Evolutionary conservation across 1,140 invertebrate species (phyloP), one percentile per base, ranked within the genome.

Genomic region (Telenomus remus): DNA sequence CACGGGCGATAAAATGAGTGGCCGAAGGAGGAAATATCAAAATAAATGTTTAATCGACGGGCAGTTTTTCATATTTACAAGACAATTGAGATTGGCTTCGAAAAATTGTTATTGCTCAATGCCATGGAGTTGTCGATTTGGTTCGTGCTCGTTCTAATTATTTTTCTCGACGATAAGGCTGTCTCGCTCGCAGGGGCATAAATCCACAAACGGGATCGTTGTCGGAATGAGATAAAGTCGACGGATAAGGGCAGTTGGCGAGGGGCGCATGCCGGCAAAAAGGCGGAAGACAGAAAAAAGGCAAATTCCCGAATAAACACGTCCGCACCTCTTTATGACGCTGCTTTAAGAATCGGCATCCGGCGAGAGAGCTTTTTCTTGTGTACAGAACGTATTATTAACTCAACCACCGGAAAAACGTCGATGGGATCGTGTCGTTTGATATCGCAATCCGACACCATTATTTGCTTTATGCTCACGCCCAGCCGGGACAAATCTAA

Each of bases 281-380:
- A 76, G 68, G 57, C 78, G 70, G 50, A 80, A 76, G 65, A 79
- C 74, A 68, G 80, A 74, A 74, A 82, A 85, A 85, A 84, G 81
- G 82, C 82, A 83, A 87, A 86, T 86, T 86, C 81, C 73, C 82
- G 83, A 87, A 87, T 86, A 88, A 87, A 88, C 86, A 87, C 85
- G 87, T 87, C 85, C 84, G 81, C 79, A 79, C 79, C 80, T 86
- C 78, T 87, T 87, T 87, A 86, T 84, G 82, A 75, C 64, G 79
- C 76, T 79, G 81, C 80, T 85, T 83, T 82, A 81, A 74, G 69
- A 80, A 80, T 81, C 78, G 75, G 55, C 54, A 75, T 54, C 51
- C 66, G 43, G 49, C 1, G 19, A 76, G 59, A 56, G 53, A 70
- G 53, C 46, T 75, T 66, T 66, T 68, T 71, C 59, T 75, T 86